Evolutionary conservation across 35 echinoderm and acorn worm genomes (phyloP).

Genomic region (Heliocidaris erythrogramma): DNA sequence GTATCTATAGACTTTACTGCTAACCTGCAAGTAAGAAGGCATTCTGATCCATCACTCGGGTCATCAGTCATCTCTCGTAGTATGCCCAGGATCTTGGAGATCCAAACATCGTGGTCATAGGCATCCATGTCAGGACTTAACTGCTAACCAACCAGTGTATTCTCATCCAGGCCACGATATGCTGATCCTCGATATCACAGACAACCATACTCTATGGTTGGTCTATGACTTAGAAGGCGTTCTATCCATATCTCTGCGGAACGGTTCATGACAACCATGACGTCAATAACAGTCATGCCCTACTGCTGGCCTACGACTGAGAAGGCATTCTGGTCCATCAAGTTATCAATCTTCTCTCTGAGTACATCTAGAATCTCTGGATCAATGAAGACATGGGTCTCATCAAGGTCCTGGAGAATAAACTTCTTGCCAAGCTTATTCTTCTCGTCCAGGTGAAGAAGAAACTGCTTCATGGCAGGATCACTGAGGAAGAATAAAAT

Average conservation of each 20-base stretch:
- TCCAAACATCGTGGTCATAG: not conserved
- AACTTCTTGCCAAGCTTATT: slow-evolving; percentile 76
- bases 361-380: slow-evolving; percentile 77
- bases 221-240: no score
- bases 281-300: not conserved
- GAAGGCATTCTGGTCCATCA: slow-evolving; percentile 94
- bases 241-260: not conserved
- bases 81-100: slow-evolving; percentile 71
- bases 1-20: not conserved
- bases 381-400: slow-evolving; percentile 90
- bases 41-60: slow-evolving; percentile 91
- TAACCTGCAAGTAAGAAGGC: slow-evolving; percentile 51
- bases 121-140: no score
- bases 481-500: slow-evolving; percentile 66
- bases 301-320: slow-evolving; percentile 37
- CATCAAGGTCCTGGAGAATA: slow-evolving; percentile 86
- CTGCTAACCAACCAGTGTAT: no score
- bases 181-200: no score
- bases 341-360: slow-evolving; percentile 84
- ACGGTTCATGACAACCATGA: not conserved
- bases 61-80: slow-evolving; percentile 84
- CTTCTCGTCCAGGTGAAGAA: slow-evolving; percentile 87
- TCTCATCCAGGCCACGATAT: no score
- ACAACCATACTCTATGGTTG: no score
- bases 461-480: slow-evolving; percentile 97